A percentile compares a stretch with the other conserved stretches of the same genome.
These are phyloP conservation scores for Gymnocheta viridis DNA, from an alignment of 2,888 invertebrate species.

Conservation along the genomic window DNA sequence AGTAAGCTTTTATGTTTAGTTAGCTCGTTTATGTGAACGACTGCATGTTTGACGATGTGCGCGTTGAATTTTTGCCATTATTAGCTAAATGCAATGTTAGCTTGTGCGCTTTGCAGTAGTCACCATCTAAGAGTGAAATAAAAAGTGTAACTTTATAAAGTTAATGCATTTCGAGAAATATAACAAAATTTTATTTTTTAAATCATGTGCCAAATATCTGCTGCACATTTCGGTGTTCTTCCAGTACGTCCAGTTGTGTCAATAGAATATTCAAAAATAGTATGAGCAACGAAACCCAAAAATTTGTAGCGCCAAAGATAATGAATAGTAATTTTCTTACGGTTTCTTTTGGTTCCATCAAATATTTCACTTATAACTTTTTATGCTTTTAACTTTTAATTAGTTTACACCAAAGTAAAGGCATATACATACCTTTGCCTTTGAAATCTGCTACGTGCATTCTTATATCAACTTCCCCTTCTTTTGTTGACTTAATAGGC, in stretches of 20 bases:
- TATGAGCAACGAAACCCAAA: too few relatives aligned
- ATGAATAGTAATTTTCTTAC: too few relatives aligned
- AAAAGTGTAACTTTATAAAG: not conserved
- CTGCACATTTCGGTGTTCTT: too few relatives aligned
- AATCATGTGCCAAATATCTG: too few relatives aligned
- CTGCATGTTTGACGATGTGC: slow-evolving; percentile 29
- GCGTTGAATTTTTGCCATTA: slow-evolving; percentile 65
- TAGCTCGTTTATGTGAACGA: slow-evolving; percentile 23
- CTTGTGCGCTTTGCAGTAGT: slow-evolving; percentile 64
- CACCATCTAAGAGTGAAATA: slow-evolving; percentile 47
- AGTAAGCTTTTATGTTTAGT: slow-evolving; percentile 40
- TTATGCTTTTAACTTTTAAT: not conserved
- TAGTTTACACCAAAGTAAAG: not conserved
- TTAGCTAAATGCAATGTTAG: slow-evolving; percentile 70
- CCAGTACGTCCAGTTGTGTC: too few relatives aligned
- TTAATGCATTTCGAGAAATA: not conserved
- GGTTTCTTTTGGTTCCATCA: too few relatives aligned
- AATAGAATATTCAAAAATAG: too few relatives aligned
- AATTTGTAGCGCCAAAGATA: too few relatives aligned
- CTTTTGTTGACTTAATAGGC: not conserved
- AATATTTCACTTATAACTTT: too few relatives aligned
- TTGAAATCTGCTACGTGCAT: not conserved
- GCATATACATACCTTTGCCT: not conserved
- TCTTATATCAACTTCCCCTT: not conserved
- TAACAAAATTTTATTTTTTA: not conserved